Conservation (phyloP, 2,888 invertebrate genomes). For the Rotaria macrura region DNA sequence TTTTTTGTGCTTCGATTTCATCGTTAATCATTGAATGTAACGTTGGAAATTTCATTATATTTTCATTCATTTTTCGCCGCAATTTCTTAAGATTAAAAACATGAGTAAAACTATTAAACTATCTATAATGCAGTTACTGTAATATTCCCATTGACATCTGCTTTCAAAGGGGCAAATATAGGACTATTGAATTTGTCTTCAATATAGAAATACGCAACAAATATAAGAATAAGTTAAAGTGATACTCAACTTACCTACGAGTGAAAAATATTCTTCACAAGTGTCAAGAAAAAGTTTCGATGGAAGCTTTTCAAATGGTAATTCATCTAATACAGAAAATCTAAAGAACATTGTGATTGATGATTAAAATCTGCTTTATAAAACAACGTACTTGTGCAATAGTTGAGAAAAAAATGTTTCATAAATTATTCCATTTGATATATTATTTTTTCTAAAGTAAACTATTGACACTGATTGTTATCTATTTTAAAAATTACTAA, state of each 20-base stretch:
- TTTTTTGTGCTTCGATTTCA: constrained; percentile 27
- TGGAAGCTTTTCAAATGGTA: constrained; percentile 9
- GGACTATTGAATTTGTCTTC: constrained; percentile 47
- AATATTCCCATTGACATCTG: constrained; percentile 49
- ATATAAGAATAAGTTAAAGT: not conserved
- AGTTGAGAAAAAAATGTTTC: constrained; percentile 15
- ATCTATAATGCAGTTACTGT: constrained; percentile 38
- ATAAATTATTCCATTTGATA: not conserved
- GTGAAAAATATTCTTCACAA: constrained; percentile 28
- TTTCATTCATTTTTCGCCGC: constrained; percentile 43
- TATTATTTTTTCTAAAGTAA: not conserved
- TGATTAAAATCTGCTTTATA: not conserved
- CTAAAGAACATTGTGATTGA: not conserved
- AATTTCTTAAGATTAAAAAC: constrained; percentile 43
- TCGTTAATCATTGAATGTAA: constrained; percentile 38
- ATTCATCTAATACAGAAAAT: not conserved
- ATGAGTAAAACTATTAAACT: not conserved
- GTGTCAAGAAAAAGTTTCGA: constrained; percentile 21
- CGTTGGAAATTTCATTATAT: constrained; percentile 41
- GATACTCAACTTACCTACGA: not conserved
- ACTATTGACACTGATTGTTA: not conserved
- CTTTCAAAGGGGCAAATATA: constrained; percentile 49
- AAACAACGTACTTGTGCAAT: not conserved
- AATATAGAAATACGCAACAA: not conserved
- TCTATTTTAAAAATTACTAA: not conserved